These are phyloP conservation scores for Hirtodrosophila duncani DNA, from an alignment of 2,888 invertebrate genomes.

Conservation along the genomic window DNA sequence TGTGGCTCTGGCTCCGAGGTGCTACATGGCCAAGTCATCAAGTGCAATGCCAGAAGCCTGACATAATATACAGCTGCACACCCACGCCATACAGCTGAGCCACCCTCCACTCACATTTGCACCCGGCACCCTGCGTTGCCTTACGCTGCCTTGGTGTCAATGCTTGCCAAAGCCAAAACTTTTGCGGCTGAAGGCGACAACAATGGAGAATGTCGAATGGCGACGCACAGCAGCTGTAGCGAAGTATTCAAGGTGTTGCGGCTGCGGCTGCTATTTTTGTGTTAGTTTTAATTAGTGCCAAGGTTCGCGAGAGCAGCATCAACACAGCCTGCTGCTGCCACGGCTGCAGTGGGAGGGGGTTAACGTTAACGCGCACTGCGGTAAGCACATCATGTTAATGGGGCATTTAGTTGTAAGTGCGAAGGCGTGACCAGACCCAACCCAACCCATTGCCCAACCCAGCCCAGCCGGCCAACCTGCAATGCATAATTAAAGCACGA, in stretches of 20 bases:
- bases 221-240: conserved; percentile 17
- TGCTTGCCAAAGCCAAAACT: no score
- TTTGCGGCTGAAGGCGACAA: conserved; percentile 26
- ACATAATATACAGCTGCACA: conserved; percentile 27
- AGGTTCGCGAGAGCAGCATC: conserved; percentile 43
- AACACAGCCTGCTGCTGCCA: conserved; percentile 29
- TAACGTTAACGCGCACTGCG: neutral
- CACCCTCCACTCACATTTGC: no score
- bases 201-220: conserved; percentile 25
- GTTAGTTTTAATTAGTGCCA: conserved; percentile 64
- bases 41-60: conserved; percentile 46
- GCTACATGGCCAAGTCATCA: conserved; percentile 35
- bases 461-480: conserved; percentile 7
- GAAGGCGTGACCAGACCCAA: conserved; percentile 35
- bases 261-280: conserved; percentile 19
- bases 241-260: conserved; percentile 36
- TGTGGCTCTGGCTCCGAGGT: neutral
- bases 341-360: neutral
- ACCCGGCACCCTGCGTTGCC: no score
- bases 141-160: no score
- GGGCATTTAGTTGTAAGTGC: conserved; percentile 62
- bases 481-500: conserved; percentile 65
- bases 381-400: conserved; percentile 54
- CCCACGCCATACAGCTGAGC: no score
- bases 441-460: neutral